phyloP scores from a whole-genome alignment of 2,797 vertebrate species.

The Macropus fuliginosus region DNA sequence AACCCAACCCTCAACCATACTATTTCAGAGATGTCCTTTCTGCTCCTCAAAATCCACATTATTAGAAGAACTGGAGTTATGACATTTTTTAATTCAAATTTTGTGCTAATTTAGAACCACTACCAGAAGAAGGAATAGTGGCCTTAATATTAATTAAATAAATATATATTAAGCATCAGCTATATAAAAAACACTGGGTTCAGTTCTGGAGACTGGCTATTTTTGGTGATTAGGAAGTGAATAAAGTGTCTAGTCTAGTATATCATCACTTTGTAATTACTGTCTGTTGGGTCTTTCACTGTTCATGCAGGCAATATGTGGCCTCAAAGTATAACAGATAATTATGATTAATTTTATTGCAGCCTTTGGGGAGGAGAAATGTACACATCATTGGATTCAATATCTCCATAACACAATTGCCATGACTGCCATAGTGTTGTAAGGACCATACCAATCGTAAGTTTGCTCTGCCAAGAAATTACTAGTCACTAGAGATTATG shows the following conservation, averaged over 20 bases:
- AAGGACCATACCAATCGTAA: not conserved
- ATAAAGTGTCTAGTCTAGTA: not conserved
- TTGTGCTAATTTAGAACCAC: slow-evolving; percentile 35
- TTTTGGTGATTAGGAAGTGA: not conserved
- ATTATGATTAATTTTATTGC: not conserved
- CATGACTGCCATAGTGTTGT: not conserved
- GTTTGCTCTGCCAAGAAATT: not conserved
- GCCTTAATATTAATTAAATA: slow-evolving; percentile 34
- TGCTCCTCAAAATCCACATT: slow-evolving; percentile 16
- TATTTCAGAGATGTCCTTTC: not conserved
- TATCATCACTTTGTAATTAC: not conserved
- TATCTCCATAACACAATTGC: not conserved
- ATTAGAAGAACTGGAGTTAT: not conserved
- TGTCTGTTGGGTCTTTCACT: slow-evolving; percentile 10
- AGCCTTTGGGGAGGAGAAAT: slow-evolving; percentile 8
- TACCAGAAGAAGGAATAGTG: slow-evolving; percentile 21
- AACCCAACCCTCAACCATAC: not conserved
- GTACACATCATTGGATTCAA: not conserved
- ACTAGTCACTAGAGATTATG: not conserved
- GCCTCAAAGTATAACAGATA: slow-evolving; percentile 38
- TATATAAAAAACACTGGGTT: too few relatives aligned
- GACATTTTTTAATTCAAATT: slow-evolving; percentile 1
- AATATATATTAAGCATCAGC: not conserved
- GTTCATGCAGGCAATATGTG: slow-evolving; percentile 21
- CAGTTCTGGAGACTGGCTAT: not conserved